Percentiles rank a stretch among this genome's conserved stretches.
These are phyloP conservation scores for Hypolimnas misippus DNA, from an alignment of 2,888 invertebrate species.

Conservation along the genomic window DNA sequence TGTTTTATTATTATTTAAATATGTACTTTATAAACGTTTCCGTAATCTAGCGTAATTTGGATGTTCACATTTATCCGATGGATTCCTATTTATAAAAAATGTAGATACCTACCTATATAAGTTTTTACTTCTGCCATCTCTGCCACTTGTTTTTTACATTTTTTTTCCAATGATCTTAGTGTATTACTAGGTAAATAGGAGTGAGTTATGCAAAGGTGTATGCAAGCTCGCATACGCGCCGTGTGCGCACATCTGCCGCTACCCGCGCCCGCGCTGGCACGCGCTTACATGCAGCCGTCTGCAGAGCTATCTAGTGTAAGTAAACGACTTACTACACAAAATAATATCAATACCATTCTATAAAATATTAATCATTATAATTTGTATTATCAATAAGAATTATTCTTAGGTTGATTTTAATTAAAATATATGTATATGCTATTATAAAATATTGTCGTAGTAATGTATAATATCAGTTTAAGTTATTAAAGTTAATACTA, in stretches of 20 bases:
- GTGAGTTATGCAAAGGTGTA: constrained; percentile 44
- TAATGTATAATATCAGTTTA: too few relatives aligned
- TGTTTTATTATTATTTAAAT: too few relatives aligned
- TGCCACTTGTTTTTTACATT: constrained; percentile 16
- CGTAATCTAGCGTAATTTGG: too few relatives aligned
- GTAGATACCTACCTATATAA: not conserved
- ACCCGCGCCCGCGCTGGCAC: constrained; percentile 50
- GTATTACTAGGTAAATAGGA: constrained; percentile 41
- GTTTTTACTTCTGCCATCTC: not conserved
- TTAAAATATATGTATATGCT: too few relatives aligned
- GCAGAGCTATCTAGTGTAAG: constrained; percentile 4
- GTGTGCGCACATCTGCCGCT: constrained; percentile 72
- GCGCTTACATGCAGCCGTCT: constrained; percentile 48
- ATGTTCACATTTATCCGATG: too few relatives aligned
- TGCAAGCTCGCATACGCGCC: constrained; percentile 46
- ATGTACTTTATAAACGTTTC: too few relatives aligned
- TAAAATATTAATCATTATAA: not conserved
- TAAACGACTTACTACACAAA: not conserved
- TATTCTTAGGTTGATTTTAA: too few relatives aligned
- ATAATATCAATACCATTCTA: not conserved
- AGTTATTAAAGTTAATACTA: too few relatives aligned
- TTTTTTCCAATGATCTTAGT: constrained; percentile 28
- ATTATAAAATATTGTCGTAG: too few relatives aligned
- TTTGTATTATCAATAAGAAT: not conserved
- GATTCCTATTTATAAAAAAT: too few relatives aligned